These are phyloP conservation scores for Clamator glandarius DNA, from an alignment of 2,797 vertebrate genomes.

Conservation along the genomic window DNA sequence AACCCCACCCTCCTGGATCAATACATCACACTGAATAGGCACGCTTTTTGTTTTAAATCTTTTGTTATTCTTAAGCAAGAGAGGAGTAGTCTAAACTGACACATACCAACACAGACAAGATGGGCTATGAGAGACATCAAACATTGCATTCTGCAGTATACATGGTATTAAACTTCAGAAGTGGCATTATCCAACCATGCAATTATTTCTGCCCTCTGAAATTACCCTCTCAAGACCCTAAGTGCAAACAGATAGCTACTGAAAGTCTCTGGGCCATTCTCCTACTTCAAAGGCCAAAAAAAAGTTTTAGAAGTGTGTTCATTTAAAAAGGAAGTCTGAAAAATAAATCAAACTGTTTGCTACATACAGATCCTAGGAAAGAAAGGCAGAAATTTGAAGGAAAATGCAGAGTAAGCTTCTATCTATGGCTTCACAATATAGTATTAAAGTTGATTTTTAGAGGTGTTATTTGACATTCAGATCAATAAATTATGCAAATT, in stretches of 20 bases:
- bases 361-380: background rate
- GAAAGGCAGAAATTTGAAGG: background rate
- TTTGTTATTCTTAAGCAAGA: background rate
- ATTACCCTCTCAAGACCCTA: background rate
- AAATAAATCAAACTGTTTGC: background rate
- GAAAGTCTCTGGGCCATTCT: background rate
- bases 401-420: background rate
- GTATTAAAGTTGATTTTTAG: background rate
- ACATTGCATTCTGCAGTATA: background rate
- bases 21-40: background rate
- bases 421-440: background rate
- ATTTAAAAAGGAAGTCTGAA: background rate
- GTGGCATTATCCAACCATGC: background rate
- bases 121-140: background rate
- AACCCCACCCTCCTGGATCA: background rate
- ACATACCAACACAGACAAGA: background rate
- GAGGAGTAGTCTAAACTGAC: background rate
- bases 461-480: background rate
- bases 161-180: background rate
- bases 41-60: background rate
- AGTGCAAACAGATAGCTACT: background rate
- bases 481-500: background rate
- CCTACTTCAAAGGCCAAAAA: background rate
- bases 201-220: background rate
- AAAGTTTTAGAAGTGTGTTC: background rate